Conservation (phyloP, 2,113 vertebrate genomes). For the Climacteris rufus region DNA sequence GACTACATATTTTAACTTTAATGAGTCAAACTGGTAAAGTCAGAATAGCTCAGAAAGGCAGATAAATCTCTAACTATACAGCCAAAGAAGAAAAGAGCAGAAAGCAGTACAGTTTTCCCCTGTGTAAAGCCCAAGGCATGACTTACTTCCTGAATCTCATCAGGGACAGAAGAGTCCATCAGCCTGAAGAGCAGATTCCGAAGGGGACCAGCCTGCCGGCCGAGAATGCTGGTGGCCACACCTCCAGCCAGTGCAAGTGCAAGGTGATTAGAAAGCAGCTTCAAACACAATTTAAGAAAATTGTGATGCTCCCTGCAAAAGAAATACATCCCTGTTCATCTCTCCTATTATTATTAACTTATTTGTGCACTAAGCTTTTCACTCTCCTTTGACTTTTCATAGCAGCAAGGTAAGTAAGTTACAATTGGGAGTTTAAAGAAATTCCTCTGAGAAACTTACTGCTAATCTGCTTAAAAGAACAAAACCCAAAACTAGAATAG, state of each 20-base stretch:
- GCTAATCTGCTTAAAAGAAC: neutral
- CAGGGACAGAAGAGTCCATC: constrained; percentile 97
- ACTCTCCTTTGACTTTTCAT: neutral
- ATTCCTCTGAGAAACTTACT: neutral
- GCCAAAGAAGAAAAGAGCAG: neutral
- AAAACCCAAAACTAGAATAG: neutral
- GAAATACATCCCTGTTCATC: neutral
- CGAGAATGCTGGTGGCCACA: constrained; percentile 95
- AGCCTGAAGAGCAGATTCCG: constrained; percentile 92
- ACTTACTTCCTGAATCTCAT: constrained; percentile 95
- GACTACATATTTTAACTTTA: neutral
- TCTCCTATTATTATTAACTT: neutral
- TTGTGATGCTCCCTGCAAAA: constrained; percentile 90
- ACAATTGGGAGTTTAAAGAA: neutral
- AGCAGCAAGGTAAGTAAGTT: neutral
- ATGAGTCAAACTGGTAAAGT: neutral
- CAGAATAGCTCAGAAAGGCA: neutral
- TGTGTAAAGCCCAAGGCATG: neutral
- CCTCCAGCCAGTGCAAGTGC: constrained; percentile 94
- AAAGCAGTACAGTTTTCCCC: neutral
- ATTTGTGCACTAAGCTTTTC: neutral
- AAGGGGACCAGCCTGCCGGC: constrained; percentile 91
- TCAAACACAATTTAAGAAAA: constrained; percentile 94
- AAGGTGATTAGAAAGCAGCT: constrained; percentile 94
- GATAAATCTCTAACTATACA: neutral